These are phyloP conservation scores for Cheilosia pagana DNA, from an alignment of 2,888 invertebrate genomes.

Conservation along the genomic window DNA sequence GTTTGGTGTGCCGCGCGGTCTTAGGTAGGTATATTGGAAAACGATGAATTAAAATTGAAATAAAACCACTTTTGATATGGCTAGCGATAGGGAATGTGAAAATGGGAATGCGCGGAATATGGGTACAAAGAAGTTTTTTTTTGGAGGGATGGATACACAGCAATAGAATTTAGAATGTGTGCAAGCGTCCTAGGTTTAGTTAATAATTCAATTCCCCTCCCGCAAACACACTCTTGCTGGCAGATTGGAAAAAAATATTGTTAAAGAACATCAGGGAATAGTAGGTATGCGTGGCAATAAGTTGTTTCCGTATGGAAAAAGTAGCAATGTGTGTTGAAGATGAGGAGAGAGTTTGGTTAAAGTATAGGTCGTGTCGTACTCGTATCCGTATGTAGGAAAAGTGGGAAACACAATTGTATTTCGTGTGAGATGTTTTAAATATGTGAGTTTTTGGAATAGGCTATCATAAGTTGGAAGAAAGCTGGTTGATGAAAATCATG, in stretches of 20 bases:
- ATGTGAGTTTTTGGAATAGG: constrained; percentile 71
- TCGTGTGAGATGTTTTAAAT: constrained; percentile 58
- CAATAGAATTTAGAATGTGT: constrained; percentile 28
- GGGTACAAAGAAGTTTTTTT: neutral
- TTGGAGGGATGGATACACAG: neutral
- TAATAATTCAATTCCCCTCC: constrained; percentile 56
- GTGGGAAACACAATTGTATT: constrained; percentile 38
- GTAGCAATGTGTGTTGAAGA: constrained; percentile 38
- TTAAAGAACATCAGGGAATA: constrained; percentile 42
- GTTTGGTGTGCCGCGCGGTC: constrained; percentile 30
- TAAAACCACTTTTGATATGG: neutral
- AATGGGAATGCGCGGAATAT: neutral
- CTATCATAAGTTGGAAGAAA: constrained; percentile 43
- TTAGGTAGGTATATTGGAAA: constrained; percentile 3
- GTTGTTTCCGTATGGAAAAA: constrained; percentile 51
- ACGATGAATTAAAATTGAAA: neutral
- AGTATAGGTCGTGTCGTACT: constrained; percentile 13
- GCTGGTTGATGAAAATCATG: neutral
- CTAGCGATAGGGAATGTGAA: neutral
- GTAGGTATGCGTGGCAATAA: constrained; percentile 60
- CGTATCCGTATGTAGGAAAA: constrained; percentile 31
- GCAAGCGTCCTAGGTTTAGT: constrained; percentile 55
- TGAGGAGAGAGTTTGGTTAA: constrained; percentile 38
- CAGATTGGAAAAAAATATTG: constrained; percentile 13
- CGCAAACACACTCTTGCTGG: constrained; percentile 48